These are phyloP conservation scores for Apodemia mormo DNA, from an alignment of 2,888 invertebrate species.

Conservation along the genomic window DNA sequence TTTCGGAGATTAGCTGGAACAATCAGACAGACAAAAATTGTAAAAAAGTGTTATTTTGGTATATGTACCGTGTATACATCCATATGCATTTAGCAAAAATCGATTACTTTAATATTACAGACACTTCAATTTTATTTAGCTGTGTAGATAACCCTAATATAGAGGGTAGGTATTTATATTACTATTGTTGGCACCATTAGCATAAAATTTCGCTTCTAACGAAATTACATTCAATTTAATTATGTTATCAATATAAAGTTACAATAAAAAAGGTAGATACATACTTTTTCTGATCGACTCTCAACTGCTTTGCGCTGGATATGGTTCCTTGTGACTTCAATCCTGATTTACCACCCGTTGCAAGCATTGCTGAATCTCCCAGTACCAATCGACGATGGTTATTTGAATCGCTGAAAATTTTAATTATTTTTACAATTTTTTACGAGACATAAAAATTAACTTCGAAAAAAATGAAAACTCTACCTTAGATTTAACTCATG, in stretches of 20 bases:
- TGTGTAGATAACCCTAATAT: no score
- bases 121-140: no score
- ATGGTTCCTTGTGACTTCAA: constrained; percentile 94
- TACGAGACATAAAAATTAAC: neutral
- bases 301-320: constrained; percentile 92
- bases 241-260: neutral
- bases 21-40: no score
- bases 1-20: no score
- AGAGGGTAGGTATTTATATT: no score
- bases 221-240: neutral
- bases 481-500: constrained; percentile 32
- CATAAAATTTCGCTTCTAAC: no score
- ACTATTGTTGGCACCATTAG: no score
- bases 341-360: constrained; percentile 88
- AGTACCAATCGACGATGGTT: constrained; percentile 92
- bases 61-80: no score
- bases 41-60: no score
- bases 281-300: constrained; percentile 95
- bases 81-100: no score
- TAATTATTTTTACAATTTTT: neutral
- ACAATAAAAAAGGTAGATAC: constrained; percentile 40
- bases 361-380: constrained; percentile 96
- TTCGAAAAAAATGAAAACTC: neutral
- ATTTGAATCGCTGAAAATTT: constrained; percentile 90
- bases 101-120: no score